A percentile compares a stretch with the other conserved stretches of the same genome.
These are phyloP conservation scores for Pantelozetes paolii DNA, from an alignment of 2,888 invertebrate genomes.

Conservation along the genomic window DNA sequence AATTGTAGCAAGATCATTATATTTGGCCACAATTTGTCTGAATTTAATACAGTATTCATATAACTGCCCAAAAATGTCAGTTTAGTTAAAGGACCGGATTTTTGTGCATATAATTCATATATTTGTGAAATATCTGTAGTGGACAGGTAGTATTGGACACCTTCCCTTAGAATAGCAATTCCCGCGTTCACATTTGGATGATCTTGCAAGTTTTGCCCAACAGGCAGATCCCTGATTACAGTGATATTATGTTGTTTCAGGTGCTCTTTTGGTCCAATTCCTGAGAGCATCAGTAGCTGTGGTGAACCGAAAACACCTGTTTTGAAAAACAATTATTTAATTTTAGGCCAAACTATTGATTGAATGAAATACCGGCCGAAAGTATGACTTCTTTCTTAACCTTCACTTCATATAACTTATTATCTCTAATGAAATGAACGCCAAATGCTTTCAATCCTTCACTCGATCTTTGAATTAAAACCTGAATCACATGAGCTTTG, in stretches of 20 bases:
- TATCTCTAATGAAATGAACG: constrained; percentile 16
- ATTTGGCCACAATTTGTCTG: neutral
- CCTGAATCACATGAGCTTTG: constrained; percentile 10
- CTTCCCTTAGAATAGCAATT: neutral
- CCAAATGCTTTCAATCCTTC: neutral
- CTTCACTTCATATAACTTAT: neutral
- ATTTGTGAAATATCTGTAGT: neutral
- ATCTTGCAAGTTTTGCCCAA: neutral
- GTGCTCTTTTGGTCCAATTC: neutral
- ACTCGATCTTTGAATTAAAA: neutral
- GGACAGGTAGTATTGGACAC: neutral
- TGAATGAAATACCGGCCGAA: constrained; percentile 9
- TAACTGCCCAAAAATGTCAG: no score
- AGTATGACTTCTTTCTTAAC: constrained; percentile 34
- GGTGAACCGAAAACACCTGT: neutral
- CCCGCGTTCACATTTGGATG: neutral
- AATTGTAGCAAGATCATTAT: neutral
- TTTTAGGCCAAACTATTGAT: neutral
- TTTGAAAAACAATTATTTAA: neutral
- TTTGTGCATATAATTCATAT: no score
- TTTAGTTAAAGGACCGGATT: no score
- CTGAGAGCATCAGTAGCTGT: neutral
- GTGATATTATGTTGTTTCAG: neutral
- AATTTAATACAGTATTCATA: no score
- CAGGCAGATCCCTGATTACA: neutral